Evolutionary conservation across 2,888 invertebrate species (phyloP).

Genomic region (Corbicula japonica): DNA sequence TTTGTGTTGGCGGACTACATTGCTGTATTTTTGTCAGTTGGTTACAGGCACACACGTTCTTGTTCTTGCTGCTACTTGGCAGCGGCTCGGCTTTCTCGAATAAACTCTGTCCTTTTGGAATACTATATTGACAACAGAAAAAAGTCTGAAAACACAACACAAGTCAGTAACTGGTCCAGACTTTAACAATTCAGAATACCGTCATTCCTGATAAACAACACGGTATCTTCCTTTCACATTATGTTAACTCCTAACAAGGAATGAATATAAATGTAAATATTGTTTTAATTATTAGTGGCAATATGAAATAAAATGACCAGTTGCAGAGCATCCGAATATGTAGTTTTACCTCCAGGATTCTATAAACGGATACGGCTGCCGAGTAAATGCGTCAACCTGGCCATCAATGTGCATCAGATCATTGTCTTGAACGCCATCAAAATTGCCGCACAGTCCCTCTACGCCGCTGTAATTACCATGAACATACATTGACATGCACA

Average conservation of each 20-base stretch:
- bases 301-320: no score
- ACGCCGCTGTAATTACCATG: conserved; percentile 46
- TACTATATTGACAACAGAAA: conserved; percentile 26
- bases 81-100: conserved; percentile 52
- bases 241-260: no score
- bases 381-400: not conserved
- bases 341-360: conserved; percentile 49
- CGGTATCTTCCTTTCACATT: no score
- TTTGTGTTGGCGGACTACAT: not conserved
- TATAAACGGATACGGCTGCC: conserved; percentile 28
- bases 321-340: not conserved
- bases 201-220: no score
- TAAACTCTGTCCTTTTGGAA: conserved; percentile 47
- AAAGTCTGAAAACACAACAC: not conserved
- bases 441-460: conserved; percentile 55
- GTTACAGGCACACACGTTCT: conserved; percentile 2
- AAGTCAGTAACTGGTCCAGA: no score
- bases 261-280: no score
- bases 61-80: not conserved
- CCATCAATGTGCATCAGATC: conserved; percentile 35
- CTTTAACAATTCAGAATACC: no score
- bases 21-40: not conserved
- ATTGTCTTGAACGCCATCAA: conserved; percentile 41
- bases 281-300: no score
- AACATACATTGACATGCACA: no score